A percentile compares a stretch with the other conserved stretches of the same genome.
Conservation (phyloP, 2,797 vertebrate species). For the Eremophila alpestris region DNA sequence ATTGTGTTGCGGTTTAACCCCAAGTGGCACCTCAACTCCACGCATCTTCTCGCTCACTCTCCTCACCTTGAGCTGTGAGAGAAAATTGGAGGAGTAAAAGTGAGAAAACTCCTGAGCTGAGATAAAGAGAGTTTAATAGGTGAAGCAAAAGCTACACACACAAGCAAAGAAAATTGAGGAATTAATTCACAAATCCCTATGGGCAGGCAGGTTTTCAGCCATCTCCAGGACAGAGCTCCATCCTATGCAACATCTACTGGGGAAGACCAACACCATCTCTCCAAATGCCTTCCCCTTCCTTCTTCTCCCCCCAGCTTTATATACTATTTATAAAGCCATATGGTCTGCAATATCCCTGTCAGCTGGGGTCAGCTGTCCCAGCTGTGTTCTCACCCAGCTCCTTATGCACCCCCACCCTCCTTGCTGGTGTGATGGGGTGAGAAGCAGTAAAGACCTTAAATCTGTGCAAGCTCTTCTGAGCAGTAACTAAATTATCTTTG, state of each 20-base stretch:
- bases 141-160: not conserved
- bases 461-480: not conserved
- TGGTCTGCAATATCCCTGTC: not conserved
- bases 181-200: not conserved
- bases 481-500: not conserved
- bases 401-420: not conserved
- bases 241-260: fast-evolving
- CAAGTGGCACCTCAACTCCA: not conserved
- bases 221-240: not conserved
- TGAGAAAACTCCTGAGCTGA: not conserved
- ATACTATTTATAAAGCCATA: not conserved
- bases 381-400: not conserved
- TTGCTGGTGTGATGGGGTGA: fast-evolving
- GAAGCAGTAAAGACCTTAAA: not conserved
- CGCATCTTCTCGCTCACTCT: not conserved
- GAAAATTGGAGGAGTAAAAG: not conserved
- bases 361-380: not conserved
- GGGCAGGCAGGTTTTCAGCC: not conserved
- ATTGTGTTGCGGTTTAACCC: not conserved
- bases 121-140: not conserved
- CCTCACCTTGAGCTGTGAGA: not conserved
- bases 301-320: not conserved
- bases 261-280: not conserved
- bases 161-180: not conserved
- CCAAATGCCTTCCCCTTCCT: not conserved